Percentiles rank a stretch among this genome's conserved stretches.
phyloP scores from a whole-genome alignment of 1,140 invertebrate genomes.

The Drosophila melanica region DNA sequence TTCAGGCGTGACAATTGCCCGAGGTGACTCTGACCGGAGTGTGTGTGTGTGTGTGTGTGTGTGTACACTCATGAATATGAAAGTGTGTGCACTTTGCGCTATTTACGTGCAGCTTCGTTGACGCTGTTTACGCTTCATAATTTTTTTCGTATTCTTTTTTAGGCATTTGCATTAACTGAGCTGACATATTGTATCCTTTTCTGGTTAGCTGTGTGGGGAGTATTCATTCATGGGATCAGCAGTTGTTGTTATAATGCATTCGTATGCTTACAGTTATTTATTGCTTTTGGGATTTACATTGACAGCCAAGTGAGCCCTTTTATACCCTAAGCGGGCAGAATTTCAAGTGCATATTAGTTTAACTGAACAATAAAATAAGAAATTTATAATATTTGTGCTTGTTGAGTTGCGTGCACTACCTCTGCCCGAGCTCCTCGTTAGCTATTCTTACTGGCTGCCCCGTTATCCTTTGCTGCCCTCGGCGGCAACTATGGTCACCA shows the following conservation, averaged over 20 bases:
- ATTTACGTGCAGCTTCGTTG: slow-evolving; percentile 48
- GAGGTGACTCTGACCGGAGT: slow-evolving; percentile 1
- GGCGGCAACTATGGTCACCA: slow-evolving; percentile 19
- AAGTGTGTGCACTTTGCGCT: slow-evolving; percentile 40
- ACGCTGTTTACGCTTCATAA: slow-evolving; percentile 62
- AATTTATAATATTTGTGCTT: neutral
- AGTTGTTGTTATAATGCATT: slow-evolving; percentile 16
- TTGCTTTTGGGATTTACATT: slow-evolving; percentile 35
- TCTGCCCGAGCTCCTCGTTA: neutral
- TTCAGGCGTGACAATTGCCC: slow-evolving; percentile 55
- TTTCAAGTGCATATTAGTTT: neutral
- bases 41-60: slow-evolving; percentile 8
- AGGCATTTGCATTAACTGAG: slow-evolving; percentile 49
- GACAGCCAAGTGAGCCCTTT: slow-evolving; percentile 21
- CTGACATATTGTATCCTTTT: slow-evolving; percentile 37
- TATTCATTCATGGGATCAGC: neutral
- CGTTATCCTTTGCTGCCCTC: neutral
- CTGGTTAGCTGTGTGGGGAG: neutral
- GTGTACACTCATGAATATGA: slow-evolving; percentile 9
- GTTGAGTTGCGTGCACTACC: neutral
- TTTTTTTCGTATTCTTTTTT: slow-evolving; percentile 27
- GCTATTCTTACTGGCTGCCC: neutral
- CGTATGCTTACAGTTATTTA: slow-evolving; percentile 47
- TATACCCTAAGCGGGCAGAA: neutral
- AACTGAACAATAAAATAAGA: too few species aligned